These are phyloP conservation scores for Eulemur albifrons DNA, from an alignment of 2,797 vertebrate genomes.

Conservation along the genomic window DNA sequence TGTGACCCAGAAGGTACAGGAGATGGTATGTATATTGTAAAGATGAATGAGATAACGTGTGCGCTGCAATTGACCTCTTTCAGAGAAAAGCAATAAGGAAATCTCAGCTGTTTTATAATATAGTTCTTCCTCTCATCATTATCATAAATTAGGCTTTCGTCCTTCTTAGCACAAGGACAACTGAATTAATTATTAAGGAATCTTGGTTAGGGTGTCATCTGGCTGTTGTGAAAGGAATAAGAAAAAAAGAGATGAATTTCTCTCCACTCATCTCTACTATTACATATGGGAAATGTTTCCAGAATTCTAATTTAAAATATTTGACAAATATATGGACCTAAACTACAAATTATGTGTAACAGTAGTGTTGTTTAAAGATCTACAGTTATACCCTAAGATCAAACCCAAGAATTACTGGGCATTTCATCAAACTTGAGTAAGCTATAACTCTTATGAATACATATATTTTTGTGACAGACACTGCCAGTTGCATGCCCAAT, in stretches of 20 bases:
- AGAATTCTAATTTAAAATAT: background rate
- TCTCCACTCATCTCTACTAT: background rate
- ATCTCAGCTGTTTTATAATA: background rate
- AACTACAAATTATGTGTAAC: background rate
- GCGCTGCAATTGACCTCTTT: background rate
- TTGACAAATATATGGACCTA: background rate
- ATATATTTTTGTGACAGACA: background rate
- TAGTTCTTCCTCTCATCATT: background rate
- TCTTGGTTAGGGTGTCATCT: background rate
- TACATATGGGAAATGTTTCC: background rate
- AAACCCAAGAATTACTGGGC: background rate
- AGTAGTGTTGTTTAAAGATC: background rate
- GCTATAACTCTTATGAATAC: background rate
- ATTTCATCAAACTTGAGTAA: background rate
- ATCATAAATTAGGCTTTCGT: background rate
- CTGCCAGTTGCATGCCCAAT: background rate
- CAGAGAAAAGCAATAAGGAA: background rate
- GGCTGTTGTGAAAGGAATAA: background rate
- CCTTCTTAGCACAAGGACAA: background rate
- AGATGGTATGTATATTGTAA: background rate
- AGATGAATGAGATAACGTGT: background rate
- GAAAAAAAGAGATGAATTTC: background rate
- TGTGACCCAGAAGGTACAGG: background rate
- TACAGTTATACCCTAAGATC: fast-evolving
- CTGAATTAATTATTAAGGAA: background rate